Conservation (phyloP, 2,113 vertebrate genomes). For the Aepyceros melampus region DNA sequence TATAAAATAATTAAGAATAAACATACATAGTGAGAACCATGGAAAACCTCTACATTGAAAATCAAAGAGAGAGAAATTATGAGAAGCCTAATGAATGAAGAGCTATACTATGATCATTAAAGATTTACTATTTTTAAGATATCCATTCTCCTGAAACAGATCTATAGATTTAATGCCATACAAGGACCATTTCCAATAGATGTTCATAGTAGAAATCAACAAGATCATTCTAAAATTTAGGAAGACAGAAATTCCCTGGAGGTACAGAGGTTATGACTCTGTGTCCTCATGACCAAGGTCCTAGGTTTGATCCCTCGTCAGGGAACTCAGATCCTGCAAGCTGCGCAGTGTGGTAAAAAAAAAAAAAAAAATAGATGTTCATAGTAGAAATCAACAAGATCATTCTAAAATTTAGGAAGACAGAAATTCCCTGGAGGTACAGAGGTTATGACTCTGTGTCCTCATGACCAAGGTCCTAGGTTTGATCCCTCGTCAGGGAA, state of each 20-base stretch:
- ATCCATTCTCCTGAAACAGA: not conserved
- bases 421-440: not conserved
- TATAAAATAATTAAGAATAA: not conserved
- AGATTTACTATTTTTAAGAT: not conserved
- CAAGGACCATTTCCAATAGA: not conserved
- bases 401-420: not conserved
- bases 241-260: not conserved
- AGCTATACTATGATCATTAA: not conserved
- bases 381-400: not conserved
- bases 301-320: not conserved
- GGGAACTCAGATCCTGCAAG: not conserved
- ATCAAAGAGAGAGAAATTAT: not conserved
- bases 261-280: not conserved
- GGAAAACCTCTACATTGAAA: not conserved
- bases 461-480: not conserved
- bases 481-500: not conserved
- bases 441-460: not conserved
- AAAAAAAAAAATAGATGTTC: not conserved
- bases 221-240: not conserved
- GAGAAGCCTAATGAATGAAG: not conserved
- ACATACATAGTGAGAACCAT: not conserved
- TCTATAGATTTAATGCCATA: not conserved
- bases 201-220: not conserved
- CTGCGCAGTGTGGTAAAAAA: accelerated
- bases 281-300: not conserved